Conservation (phyloP, 2,113 vertebrate genomes). For the Gymnobelideus leadbeateri region DNA sequence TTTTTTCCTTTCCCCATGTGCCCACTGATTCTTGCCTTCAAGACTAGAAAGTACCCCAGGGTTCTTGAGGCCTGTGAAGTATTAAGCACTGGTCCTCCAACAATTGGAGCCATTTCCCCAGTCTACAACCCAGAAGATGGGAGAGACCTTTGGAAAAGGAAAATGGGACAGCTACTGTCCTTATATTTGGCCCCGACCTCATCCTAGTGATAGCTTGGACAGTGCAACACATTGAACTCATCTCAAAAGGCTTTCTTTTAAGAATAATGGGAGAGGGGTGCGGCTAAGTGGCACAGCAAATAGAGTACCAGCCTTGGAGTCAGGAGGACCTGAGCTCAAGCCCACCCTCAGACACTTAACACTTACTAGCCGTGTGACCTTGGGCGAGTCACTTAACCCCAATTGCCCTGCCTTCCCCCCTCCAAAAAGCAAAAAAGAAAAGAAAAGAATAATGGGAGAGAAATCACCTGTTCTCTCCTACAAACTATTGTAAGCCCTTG, state of each 20-base stretch:
- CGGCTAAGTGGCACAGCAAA: too few species aligned
- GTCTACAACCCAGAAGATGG: neutral
- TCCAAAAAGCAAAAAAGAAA: too few species aligned
- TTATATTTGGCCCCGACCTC: neutral
- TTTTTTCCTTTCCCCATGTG: neutral
- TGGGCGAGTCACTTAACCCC: too few species aligned
- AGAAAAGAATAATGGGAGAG: neutral
- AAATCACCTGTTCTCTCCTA: neutral
- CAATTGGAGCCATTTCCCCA: neutral
- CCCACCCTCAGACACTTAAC: too few species aligned
- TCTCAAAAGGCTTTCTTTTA: neutral
- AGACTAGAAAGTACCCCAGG: neutral
- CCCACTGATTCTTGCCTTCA: neutral
- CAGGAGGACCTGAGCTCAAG: too few species aligned
- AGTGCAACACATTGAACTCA: neutral
- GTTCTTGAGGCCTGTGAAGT: neutral
- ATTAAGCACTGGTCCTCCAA: neutral
- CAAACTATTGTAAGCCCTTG: neutral
- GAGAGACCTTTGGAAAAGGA: neutral
- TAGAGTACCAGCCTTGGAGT: too few species aligned
- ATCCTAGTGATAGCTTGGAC: neutral
- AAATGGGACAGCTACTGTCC: too few species aligned
- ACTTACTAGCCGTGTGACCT: too few species aligned
- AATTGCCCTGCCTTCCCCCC: too few species aligned
- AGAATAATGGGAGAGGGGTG: slow-evolving; percentile 17